Evolutionary conservation across 2,888 invertebrate genomes (phyloP), one percentile per base, ranked within the genome.

Genomic region (Cantharis rustica): DNA sequence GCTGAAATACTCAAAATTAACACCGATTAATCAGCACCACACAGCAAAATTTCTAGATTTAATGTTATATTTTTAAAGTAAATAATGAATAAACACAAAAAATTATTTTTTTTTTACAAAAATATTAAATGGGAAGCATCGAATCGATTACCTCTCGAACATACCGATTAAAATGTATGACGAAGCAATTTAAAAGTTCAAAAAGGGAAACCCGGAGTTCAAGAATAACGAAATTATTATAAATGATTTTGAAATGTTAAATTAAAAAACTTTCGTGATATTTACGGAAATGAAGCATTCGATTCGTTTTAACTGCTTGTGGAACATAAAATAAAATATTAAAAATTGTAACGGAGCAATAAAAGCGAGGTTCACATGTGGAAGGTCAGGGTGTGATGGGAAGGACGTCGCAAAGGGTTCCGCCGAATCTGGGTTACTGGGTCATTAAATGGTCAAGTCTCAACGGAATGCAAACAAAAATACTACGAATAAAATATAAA

Each of bases 101-200:
- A 47, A 47, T 47, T n/a, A 47, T 9, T 20, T 66, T 66, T 66
- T 23, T n/a, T n/a, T n/a, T n/a, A n/a, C n/a, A n/a, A n/a, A 63
- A 63, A 16, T 17, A 4, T 31, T 31, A 31, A 31, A 13, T 31
- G 13, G 13, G 5, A 31, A 47, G 7, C n/a, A n/a, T n/a, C 47
- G 64, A 71, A 26, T 47, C 71, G 26, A 71, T 71, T 71, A 9
- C 62, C 15, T 26, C 5, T 62, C 62, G 17, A 70, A 70, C 3
- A 61, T 70, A 13, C 17, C 71, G 16, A 17, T 64, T 31, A 31
- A 10, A 17, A 10, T 10, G 20, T 16, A 66, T 62, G 73, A 68
- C 61, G 16, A 68, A 61, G 73, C 73, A 68, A 68, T 68, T 17
- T 68, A 11, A 61, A 64, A 61, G 61, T 68, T 68, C 73, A 16